phyloP scores from a whole-genome alignment of 2,888 invertebrate species.

The Andrena marginata region DNA sequence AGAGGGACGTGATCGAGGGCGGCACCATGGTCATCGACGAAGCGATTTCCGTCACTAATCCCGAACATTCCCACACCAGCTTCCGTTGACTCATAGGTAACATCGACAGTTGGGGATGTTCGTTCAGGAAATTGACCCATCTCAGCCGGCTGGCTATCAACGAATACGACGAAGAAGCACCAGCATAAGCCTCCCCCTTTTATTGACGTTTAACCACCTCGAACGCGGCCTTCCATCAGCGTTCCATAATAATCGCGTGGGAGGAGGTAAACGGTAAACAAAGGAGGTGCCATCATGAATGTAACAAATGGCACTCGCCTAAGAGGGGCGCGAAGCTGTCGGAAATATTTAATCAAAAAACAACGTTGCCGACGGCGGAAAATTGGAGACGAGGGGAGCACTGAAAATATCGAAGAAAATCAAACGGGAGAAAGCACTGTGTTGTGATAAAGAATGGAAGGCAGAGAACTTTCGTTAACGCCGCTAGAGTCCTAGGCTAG shows the following conservation, averaged over 20 bases:
- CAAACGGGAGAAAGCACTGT: not conserved
- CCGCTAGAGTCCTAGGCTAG: not conserved
- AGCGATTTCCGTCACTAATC: constrained; percentile 73
- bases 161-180: constrained; percentile 42
- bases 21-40: constrained; percentile 59
- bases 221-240: not conserved
- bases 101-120: constrained; percentile 57
- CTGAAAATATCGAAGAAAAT: constrained; percentile 6
- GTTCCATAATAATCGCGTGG: not conserved
- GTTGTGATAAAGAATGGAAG: not conserved
- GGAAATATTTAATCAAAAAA: constrained; percentile 5
- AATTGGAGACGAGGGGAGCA: not conserved
- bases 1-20: constrained; percentile 51
- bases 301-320: not conserved
- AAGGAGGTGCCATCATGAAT: not conserved
- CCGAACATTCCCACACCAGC: constrained; percentile 62
- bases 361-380: not conserved
- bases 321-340: not conserved
- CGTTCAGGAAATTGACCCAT: constrained; percentile 78
- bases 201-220: constrained; percentile 29
- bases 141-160: constrained; percentile 60
- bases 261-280: not conserved
- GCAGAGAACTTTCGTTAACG: constrained; percentile 6
- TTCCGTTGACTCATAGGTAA: constrained; percentile 72
- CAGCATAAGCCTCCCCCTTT: constrained; percentile 40